Conservation (phyloP, 2,888 invertebrate genomes). For the Pachydiplax longipennis region DNA sequence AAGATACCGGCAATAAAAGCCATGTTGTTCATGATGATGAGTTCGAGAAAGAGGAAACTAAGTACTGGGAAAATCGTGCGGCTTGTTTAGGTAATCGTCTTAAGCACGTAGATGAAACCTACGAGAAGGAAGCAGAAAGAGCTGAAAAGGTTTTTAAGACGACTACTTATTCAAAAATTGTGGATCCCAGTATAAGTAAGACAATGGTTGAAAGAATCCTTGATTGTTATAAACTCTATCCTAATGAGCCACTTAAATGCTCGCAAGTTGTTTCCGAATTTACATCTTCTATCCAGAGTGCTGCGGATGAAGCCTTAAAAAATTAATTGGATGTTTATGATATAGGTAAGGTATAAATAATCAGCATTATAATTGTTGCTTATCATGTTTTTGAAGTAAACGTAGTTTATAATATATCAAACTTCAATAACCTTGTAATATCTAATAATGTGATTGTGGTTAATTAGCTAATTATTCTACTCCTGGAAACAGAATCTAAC, state of each 20-base stretch:
- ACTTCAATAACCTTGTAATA: background rate
- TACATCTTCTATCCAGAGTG: background rate
- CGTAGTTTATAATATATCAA: background rate
- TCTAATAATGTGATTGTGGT: background rate
- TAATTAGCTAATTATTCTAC: background rate
- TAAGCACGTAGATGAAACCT: background rate
- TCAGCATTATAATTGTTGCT: background rate
- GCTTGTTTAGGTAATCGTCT: background rate
- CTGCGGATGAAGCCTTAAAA: background rate
- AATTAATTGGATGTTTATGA: background rate
- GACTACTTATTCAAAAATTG: background rate
- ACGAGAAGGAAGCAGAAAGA: background rate
- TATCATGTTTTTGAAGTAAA: background rate
- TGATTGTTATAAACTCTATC: slow-evolving; percentile 19
- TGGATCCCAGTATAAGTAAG: background rate
- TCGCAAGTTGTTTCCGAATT: slow-evolving; percentile 17
- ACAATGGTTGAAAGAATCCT: background rate
- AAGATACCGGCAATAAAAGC: background rate
- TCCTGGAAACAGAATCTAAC: no score
- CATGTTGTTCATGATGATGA: background rate
- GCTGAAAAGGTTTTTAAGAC: background rate
- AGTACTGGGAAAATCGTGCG: slow-evolving; percentile 1
- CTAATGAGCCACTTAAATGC: background rate
- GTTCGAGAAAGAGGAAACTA: background rate
- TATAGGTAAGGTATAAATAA: background rate